phyloP scores from a whole-genome alignment of 1,140 invertebrate species.

The Scylla paramamosain region DNA sequence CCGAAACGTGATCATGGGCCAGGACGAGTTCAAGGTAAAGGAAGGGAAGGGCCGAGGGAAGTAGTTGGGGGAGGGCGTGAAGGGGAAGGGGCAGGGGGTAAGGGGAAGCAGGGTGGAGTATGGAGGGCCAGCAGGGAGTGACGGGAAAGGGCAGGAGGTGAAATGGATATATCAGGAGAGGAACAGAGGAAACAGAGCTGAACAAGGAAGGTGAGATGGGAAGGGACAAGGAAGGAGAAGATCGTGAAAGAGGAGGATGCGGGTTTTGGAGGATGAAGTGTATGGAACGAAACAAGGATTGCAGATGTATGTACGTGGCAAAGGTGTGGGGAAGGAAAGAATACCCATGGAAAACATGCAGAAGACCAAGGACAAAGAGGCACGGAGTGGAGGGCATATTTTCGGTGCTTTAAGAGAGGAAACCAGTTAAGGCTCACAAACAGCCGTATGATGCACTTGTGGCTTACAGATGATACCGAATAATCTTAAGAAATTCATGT shows the following conservation, averaged over 20 bases:
- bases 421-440: no score
- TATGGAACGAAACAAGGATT: not conserved
- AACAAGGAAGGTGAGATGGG: not conserved
- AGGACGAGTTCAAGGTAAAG: constrained; percentile 67
- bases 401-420: no score
- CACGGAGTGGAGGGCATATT: no score
- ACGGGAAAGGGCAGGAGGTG: constrained; percentile 2
- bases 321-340: not conserved
- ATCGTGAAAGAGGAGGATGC: not conserved
- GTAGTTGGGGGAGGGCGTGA: not conserved
- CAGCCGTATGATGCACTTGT: no score
- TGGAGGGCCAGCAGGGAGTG: not conserved
- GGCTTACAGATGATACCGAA: no score
- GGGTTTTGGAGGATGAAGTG: not conserved
- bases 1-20: constrained; percentile 66
- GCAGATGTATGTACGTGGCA: not conserved
- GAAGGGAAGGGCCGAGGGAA: not conserved
- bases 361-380: no score
- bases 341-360: not conserved
- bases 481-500: no score
- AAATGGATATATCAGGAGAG: not conserved
- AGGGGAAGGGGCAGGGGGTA: not conserved
- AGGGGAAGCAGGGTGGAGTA: not conserved
- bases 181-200: constrained; percentile 20
- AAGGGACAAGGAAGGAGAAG: not conserved